A percentile compares a stretch with the other conserved stretches of the same genome.
Conservation (phyloP, 2,797 vertebrate species). For the Chelonia mydas region DNA sequence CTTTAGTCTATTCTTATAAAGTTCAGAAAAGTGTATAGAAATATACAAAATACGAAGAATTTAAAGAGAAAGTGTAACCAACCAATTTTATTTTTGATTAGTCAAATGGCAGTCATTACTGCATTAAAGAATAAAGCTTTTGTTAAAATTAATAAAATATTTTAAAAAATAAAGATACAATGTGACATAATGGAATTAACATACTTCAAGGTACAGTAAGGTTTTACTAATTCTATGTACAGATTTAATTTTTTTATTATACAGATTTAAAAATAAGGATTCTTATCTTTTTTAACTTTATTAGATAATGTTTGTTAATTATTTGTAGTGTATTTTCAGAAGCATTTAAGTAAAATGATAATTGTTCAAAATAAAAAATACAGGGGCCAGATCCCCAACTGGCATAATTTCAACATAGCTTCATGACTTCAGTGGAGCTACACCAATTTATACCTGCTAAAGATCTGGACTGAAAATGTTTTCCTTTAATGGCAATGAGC, state of each 20-base stretch:
- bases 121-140: neutral
- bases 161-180: neutral
- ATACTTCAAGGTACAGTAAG: neutral
- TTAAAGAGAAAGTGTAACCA: neutral
- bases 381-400: neutral
- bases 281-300: neutral
- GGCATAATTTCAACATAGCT: neutral
- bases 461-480: accelerated
- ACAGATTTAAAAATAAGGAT: neutral
- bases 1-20: neutral
- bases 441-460: neutral
- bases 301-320: neutral
- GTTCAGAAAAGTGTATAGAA: neutral
- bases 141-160: neutral
- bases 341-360: neutral
- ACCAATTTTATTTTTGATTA: neutral
- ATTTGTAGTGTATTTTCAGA: neutral
- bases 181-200: neutral
- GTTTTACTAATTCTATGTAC: neutral
- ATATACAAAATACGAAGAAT: neutral
- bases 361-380: neutral
- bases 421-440: neutral
- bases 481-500: accelerated
- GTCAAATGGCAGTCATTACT: neutral
- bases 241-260: neutral